Evolutionary conservation across 1,140 invertebrate species (phyloP).

Genomic region (Platyura marginata): DNA sequence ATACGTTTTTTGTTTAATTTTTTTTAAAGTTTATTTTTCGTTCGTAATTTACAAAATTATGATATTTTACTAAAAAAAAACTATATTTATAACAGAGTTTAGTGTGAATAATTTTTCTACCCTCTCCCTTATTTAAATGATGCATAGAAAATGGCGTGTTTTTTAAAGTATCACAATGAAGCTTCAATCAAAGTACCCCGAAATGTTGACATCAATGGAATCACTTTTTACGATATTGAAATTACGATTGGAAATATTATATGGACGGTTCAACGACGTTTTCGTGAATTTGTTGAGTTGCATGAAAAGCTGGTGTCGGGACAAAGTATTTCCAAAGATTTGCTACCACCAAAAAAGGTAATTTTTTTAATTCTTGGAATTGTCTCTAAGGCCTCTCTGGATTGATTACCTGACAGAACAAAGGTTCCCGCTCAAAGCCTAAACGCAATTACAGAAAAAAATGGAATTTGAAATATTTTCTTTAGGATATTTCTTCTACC

Average conservation of each 20-base stretch:
- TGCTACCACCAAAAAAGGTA: slow-evolving; percentile 81
- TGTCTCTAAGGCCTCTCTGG: too few relatives aligned
- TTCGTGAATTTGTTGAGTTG: slow-evolving; percentile 75
- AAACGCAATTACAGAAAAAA: slow-evolving; percentile 1
- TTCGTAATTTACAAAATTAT: too few relatives aligned
- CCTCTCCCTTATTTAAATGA: too few relatives aligned
- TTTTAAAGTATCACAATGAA: slow-evolving; percentile 34
- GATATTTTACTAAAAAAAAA: too few relatives aligned
- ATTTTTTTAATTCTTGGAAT: too few relatives aligned
- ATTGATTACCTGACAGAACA: too few relatives aligned
- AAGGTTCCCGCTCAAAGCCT: too few relatives aligned
- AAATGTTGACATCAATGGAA: slow-evolving; percentile 29
- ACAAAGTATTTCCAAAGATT: slow-evolving; percentile 60
- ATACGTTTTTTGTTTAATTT: too few relatives aligned
- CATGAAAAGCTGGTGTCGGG: slow-evolving; percentile 58
- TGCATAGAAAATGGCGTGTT: slow-evolving; percentile 56
- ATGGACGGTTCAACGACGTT: slow-evolving; percentile 71
- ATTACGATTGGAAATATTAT: slow-evolving; percentile 45
- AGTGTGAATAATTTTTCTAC: too few relatives aligned
- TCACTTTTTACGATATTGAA: slow-evolving; percentile 49
- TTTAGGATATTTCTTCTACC: slow-evolving; percentile 9
- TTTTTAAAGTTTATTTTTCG: too few relatives aligned
- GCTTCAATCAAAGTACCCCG: slow-evolving; percentile 37
- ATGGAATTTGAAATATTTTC: slow-evolving; percentile 3
- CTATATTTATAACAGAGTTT: too few relatives aligned